Base-by-base conservation (phyloP, 2,888 invertebrate genomes). In the Sarcophaga rosellei region DNA sequence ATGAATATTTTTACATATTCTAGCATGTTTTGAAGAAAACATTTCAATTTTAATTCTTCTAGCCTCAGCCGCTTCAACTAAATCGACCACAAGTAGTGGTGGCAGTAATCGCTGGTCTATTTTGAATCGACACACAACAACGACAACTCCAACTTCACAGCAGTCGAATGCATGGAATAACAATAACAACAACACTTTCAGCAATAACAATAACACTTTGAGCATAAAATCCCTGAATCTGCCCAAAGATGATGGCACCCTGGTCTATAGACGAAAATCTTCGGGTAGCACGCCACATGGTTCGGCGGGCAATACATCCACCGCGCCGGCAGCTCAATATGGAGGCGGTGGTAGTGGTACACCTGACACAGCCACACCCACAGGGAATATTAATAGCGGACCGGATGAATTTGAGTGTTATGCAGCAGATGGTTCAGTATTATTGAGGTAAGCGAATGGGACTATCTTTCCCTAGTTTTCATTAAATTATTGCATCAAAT, bases 371-470 rank as follows among this genome's bases (percentile, higher is more conserved):
- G 63, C 88, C 75, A 86, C 88, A 21, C 63, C 63, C 5, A 86
- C 88, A 4, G 83, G 74, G 25, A 79, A 62, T 70, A 21, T 91
- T 91, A 3, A 90, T 90, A 65, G 92, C 91, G 68, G 89, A 90
- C 15, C 90, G 83, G 93, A 93, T 84, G 94, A 94, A 21, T 93
- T 94, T 25, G 94, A 95, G 89, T 92, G 94, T 62, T 93, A 94
- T 87, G 92, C 94, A 6, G 94, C 94, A 4, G 94, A 96, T 91
- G 95, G 96, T 17, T 94, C 94, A 8, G 93, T 95, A 17, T 94
- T 95, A 23, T 93, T 96, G 44, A 95, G 95, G 96, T 96, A 88
- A 92, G 91, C 86, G 66, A 15, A 35, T 62, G 4, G 17, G 53
- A 3, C n/a, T 15, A 53, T 53, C 12, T 0, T 53, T 53, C 17